Evolutionary conservation across 2,888 invertebrate genomes (phyloP), one percentile per base, ranked within the genome.

Genomic region (Zaprionus obscuricornis): DNA sequence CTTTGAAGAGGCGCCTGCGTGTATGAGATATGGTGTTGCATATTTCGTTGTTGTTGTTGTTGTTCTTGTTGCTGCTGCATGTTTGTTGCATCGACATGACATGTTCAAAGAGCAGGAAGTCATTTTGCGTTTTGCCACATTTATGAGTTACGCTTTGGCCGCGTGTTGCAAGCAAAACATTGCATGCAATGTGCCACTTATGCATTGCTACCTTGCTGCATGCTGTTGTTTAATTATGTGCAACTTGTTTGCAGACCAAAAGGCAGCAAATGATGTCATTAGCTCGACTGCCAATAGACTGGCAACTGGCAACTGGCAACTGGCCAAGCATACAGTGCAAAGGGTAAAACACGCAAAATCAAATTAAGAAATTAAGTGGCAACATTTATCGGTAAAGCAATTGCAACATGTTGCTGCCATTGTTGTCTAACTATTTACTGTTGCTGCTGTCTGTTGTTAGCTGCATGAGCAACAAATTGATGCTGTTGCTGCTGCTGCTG

Each of bases 71-170:
- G 51, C n/a, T 51, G 62, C 46, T 31, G 58, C 64, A 63, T 63
- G 63, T 57, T 66, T 42, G 33, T 63, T 47, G 43, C 20, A 29
- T 59, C 57, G 66, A 59, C 79, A 78, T 76, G 81, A 71, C 84
- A 76, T 79, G 81, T 81, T 74, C 66, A 78, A 72, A 70, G 83
- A 85, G 85, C 81, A 81, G 81, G 81, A 81, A 81, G 83, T 81
- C 85, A 59, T 77, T 77, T 79, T 77, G 66, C 75, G 79, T 77
- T 63, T 68, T 75, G 75, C 78, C 83, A 82, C 83, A 82, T 81
- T 85, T 81, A 82, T 78, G 78, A 81, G 85, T 70, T 85, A 82
- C 72, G 70, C 78, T 73, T 67, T 62, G 67, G 52, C 51, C 51
- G 60, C 76, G 60, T 83, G 79, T 83, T 83, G 79, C 79, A 74